These are phyloP conservation scores for Hydropsyche tenuis DNA, from an alignment of 1,140 invertebrate species.

Conservation along the genomic window DNA sequence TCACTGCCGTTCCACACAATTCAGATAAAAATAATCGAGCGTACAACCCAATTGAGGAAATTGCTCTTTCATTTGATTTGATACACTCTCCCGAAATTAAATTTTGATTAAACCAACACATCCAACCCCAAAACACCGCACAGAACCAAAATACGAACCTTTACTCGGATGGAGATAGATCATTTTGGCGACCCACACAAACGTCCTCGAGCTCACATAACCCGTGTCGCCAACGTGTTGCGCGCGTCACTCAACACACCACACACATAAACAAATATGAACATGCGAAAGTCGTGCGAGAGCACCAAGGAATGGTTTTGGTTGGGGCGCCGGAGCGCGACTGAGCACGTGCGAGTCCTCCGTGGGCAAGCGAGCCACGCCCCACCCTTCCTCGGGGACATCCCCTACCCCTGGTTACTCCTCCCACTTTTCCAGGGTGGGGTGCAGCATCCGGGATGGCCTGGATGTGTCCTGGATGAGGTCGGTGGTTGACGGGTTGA, in stretches of 20 bases:
- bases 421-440: background rate
- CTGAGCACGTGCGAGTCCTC: constrained; percentile 33
- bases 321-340: constrained; percentile 43
- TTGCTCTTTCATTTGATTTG: no score
- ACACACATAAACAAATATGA: no score
- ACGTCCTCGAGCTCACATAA: constrained; percentile 24
- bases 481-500: no score
- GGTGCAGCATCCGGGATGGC: background rate
- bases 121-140: no score
- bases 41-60: no score
- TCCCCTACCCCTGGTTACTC: background rate
- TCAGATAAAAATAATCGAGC: no score
- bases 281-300: no score
- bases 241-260: background rate
- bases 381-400: constrained; percentile 11
- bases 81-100: no score
- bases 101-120: no score
- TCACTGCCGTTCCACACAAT: no score
- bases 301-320: background rate
- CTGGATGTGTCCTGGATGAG: no score
- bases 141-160: constrained; percentile 6
- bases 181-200: background rate
- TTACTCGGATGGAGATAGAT: constrained; percentile 12
- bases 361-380: constrained; percentile 31
- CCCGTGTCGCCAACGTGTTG: constrained; percentile 24